phyloP scores from a whole-genome alignment of 30 jellyfish, hydroid and myxozoan genomes.

The Turritopsis rubra region DNA sequence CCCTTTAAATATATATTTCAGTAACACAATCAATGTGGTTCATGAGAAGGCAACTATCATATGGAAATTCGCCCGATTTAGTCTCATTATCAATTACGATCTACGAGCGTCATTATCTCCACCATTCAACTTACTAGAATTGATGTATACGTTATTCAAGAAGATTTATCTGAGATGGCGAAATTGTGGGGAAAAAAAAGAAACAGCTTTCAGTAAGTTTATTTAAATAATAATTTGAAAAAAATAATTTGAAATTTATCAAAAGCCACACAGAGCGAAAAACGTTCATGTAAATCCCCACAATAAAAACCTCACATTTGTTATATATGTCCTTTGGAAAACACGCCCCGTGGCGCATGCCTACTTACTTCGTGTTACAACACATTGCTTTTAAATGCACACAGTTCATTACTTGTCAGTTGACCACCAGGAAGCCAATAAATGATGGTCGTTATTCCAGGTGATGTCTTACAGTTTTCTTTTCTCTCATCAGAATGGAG shows the following conservation, averaged over 20 bases:
- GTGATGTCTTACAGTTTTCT: background rate
- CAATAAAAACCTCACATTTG: too few species aligned
- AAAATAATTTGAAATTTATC: too few species aligned
- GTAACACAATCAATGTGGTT: background rate
- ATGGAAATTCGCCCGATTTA: background rate
- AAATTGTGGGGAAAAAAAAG: background rate
- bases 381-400: background rate
- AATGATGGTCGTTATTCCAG: background rate
- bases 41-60: background rate
- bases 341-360: too few species aligned
- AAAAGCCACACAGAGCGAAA: too few species aligned
- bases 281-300: too few species aligned
- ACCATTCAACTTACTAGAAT: background rate
- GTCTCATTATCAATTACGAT: background rate
- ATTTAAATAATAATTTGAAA: background rate
- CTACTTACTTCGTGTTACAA: too few species aligned
- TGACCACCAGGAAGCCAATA: background rate
- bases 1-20: background rate
- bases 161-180: background rate
- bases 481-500: background rate
- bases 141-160: background rate
- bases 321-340: too few species aligned
- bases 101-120: background rate
- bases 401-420: background rate
- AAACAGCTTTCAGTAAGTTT: background rate